Conservation (phyloP, 2,888 invertebrate species). For the Heteromyza rotundicornis region DNA sequence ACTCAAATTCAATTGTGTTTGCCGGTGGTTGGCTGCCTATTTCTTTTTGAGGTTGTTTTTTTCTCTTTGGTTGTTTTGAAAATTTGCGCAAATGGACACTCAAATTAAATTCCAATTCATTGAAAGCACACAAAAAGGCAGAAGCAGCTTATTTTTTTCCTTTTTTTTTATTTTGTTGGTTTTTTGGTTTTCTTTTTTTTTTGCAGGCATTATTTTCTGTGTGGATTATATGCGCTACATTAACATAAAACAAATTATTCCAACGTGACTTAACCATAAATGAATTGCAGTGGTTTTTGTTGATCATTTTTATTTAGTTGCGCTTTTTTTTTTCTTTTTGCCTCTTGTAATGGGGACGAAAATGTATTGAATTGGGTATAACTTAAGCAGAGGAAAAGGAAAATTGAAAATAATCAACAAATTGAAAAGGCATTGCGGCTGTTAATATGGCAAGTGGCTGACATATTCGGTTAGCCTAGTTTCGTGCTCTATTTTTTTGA, state of each 20-base stretch:
- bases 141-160: too few species aligned
- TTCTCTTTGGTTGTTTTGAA: conserved; percentile 36
- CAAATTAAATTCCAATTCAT: conserved; percentile 63
- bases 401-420: too few species aligned
- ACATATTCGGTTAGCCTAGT: too few species aligned
- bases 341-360: background rate
- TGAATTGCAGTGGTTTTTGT: conserved; percentile 43
- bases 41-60: conserved; percentile 6
- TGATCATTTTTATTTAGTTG: too few species aligned
- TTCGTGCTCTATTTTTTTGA: too few species aligned
- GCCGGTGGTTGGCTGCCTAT: background rate
- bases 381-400: too few species aligned
- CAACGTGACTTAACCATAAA: conserved; percentile 64
- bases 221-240: conserved; percentile 58
- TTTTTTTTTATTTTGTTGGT: conserved; percentile 35
- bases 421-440: too few species aligned
- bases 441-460: too few species aligned
- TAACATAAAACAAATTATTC: conserved; percentile 64
- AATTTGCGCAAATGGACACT: conserved; percentile 52
- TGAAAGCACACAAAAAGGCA: conserved; percentile 37
- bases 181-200: conserved; percentile 18
- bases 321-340: background rate
- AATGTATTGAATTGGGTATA: background rate
- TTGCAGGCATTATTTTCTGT: conserved; percentile 45
- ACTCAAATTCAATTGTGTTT: background rate